A percentile compares a stretch with the other conserved stretches of the same genome.
Evolutionary conservation across 1,140 invertebrate species (phyloP).

Genomic region (Drosophila bocqueti): DNA sequence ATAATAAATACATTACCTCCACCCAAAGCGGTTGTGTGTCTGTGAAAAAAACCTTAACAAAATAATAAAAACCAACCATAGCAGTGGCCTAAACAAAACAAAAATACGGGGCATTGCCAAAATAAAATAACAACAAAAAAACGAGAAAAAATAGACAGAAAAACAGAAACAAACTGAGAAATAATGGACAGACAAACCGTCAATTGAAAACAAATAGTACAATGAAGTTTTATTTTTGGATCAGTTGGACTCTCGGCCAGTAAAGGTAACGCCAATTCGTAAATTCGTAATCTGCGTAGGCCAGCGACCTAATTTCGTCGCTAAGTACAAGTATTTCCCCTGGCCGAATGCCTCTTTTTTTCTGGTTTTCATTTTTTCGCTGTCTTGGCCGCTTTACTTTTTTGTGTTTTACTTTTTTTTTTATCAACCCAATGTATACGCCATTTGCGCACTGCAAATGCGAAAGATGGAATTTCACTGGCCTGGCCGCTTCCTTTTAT

Average conservation of each 20-base stretch:
- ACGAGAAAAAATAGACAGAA: constrained; percentile 6
- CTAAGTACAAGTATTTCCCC: constrained; percentile 33
- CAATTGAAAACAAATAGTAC: constrained; percentile 51
- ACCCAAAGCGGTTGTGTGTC: constrained; percentile 18
- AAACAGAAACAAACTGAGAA: constrained; percentile 8
- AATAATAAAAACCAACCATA: constrained; percentile 15
- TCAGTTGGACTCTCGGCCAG: constrained; percentile 41
- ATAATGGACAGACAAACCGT: constrained; percentile 35
- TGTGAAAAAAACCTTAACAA: constrained; percentile 9
- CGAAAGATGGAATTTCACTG: constrained; percentile 34
- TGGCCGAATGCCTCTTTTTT: constrained; percentile 18
- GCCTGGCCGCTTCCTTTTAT: constrained; percentile 29
- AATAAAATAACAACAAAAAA: constrained; percentile 21
- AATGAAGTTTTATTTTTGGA: constrained; percentile 58
- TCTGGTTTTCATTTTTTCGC: constrained; percentile 11
- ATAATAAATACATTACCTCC: constrained; percentile 2
- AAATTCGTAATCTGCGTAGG: constrained; percentile 44
- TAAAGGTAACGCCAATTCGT: constrained; percentile 41
- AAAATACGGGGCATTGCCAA: constrained; percentile 34
- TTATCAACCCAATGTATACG: constrained; percentile 27
- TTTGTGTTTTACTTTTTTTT: constrained; percentile 1
- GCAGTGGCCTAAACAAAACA: constrained; percentile 26
- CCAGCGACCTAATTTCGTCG: constrained; percentile 44
- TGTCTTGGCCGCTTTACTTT: constrained; percentile 13
- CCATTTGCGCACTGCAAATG: constrained; percentile 28